Conservation (phyloP, 2,888 invertebrate species). For the Amblyteles armatorius region DNA sequence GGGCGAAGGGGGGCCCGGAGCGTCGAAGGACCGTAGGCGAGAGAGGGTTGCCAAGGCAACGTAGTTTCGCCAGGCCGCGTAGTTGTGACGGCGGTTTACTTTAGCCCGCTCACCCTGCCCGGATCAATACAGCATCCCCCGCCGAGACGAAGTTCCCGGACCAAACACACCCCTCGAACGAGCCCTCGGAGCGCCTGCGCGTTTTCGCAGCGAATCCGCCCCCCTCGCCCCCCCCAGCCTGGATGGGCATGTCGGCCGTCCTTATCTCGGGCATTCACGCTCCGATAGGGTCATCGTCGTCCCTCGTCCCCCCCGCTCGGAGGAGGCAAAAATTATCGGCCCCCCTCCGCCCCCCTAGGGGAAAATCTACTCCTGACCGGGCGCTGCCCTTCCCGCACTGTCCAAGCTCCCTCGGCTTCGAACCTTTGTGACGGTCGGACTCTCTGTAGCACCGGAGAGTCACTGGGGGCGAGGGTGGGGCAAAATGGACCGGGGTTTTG, state of each 20-base stretch:
- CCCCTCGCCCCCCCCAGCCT: conserved; percentile 69
- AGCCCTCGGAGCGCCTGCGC: conserved; percentile 70
- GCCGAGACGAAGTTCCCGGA: conserved; percentile 79
- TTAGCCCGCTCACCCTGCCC: conserved; percentile 79
- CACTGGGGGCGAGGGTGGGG: too few relatives aligned
- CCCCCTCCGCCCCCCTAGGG: background rate
- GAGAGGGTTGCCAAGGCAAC: conserved; percentile 83
- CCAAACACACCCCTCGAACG: conserved; percentile 80
- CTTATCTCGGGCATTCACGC: too few relatives aligned
- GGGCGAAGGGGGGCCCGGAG: conserved; percentile 65
- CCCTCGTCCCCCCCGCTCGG: conserved; percentile 4
- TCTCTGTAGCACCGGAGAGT: too few relatives aligned
- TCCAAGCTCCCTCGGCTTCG: too few relatives aligned
- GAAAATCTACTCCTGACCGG: too few relatives aligned
- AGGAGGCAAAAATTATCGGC: conserved; percentile 67
- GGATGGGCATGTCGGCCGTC: too few relatives aligned
- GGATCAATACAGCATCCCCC: conserved; percentile 84
- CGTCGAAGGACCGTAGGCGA: conserved; percentile 61
- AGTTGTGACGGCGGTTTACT: conserved; percentile 78
- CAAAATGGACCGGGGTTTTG: too few relatives aligned
- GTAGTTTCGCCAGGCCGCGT: conserved; percentile 80
- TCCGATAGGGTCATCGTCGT: too few relatives aligned
- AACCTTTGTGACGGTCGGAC: too few relatives aligned
- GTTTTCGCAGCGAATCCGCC: conserved; percentile 64
- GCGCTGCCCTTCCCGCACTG: too few relatives aligned